Percentiles rank a stretch among this genome's conserved stretches.
Evolutionary conservation across 2,797 vertebrate genomes (phyloP).

Genomic region (Tadarida brasiliensis): DNA sequence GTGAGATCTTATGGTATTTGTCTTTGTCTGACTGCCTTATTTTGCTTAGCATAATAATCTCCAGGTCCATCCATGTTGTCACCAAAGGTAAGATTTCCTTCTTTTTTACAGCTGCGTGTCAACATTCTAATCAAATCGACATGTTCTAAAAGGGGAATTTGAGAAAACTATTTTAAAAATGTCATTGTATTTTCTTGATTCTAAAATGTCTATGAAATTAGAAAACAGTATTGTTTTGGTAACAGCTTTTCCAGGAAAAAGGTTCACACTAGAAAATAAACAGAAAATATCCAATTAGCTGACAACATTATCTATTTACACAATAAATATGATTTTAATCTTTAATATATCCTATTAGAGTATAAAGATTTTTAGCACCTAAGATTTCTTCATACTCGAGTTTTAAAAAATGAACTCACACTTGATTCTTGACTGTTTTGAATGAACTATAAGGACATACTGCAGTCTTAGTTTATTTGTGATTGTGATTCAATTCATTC

Average conservation of each 20-base stretch:
- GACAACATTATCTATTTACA: neutral
- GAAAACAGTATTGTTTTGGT: neutral
- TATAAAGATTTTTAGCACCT: neutral
- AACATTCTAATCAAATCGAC: neutral
- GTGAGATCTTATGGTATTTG: neutral
- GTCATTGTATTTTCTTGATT: neutral
- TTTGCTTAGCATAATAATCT: neutral
- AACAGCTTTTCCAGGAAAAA: neutral
- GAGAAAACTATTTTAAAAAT: neutral
- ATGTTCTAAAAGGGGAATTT: neutral
- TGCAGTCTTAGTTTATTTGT: neutral
- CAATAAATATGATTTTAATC: neutral
- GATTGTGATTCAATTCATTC: neutral
- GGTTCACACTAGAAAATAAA: neutral
- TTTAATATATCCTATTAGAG: neutral
- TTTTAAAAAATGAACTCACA: neutral
- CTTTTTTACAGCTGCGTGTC: neutral
- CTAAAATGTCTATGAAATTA: neutral
- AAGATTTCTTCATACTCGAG: neutral
- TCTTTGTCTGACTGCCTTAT: neutral
- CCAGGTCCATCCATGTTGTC: neutral
- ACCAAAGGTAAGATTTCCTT: neutral
- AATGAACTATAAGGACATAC: neutral
- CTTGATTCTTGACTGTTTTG: neutral
- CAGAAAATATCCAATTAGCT: neutral